Base-by-base conservation (phyloP, 2,888 invertebrate genomes). In the Tubiluchus corallicola region DNA sequence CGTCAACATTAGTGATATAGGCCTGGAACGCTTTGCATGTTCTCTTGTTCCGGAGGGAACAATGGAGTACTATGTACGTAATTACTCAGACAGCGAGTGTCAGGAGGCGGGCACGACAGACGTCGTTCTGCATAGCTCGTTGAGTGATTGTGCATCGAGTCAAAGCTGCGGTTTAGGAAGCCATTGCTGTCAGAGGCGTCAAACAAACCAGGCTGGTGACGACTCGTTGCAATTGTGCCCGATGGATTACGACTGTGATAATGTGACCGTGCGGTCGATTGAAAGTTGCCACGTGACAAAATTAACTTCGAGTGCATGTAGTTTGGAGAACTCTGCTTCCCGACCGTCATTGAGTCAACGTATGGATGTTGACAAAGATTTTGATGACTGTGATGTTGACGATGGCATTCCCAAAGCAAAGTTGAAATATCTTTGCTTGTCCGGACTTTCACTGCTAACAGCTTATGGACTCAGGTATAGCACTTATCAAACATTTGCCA, bases 401-500 rank as follows among this genome's bases (percentile, higher is more conserved):
- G 29, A n/a, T 29, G 29, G 29, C 29, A 9, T n/a, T n/a, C 29
- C 29, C 5, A n/a, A n/a, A 9, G 29, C 9, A 5, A 29, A n/a
- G 29, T n/a, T 29, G 29, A n/a, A 9, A 5, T 29, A 9, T n/a
- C 29, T 29, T n/a, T 9, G 29, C n/a, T n/a, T 29, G 9, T 29
- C 29, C 29, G 29, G 29, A 5, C 29, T 29, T n/a, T 5, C 29
- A 29, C 29, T 29, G 29, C 5, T 29, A 5, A 29, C 29, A 9
- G 29, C 5, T n/a, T 5, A 29, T n/a, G 29, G 29, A 5, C 29
- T 29, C 29, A 55, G 58, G 61, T 62, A 49, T 20, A 47, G 18
- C 40, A 38, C 17, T 20, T 3, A 13, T 2, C 44, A n/a, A 16
- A 20, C 21, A 13, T 21, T 21, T 40, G 40, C 16, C 48, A 51